Percentiles rank a stretch among this genome's conserved stretches.
Conservation (phyloP, 2,888 invertebrate genomes). For the Charanyca ferruginea region DNA sequence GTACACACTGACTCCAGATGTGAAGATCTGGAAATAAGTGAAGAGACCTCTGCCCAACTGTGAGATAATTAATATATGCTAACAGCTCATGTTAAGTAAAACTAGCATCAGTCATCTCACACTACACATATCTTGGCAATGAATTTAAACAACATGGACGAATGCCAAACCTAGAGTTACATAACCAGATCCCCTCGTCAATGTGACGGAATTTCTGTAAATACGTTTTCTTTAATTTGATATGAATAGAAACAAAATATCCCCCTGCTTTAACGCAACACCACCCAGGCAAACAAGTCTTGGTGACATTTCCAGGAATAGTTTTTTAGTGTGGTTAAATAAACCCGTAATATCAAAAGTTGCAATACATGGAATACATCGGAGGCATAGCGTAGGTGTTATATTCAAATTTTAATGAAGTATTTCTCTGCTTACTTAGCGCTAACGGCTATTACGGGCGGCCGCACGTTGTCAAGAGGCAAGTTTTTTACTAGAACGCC, state of each 20-base stretch:
- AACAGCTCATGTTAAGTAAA: slow-evolving; percentile 61
- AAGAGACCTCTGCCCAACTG: slow-evolving; percentile 1
- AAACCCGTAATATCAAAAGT: slow-evolving; percentile 11
- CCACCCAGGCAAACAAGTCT: slow-evolving; percentile 32
- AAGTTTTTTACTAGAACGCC: slow-evolving; percentile 91
- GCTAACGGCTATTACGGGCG: slow-evolving; percentile 91
- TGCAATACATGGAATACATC: slow-evolving; percentile 52
- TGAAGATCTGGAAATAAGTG: slow-evolving; percentile 14
- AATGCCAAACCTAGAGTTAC: slow-evolving; percentile 81
- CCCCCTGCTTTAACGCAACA: slow-evolving; percentile 69
- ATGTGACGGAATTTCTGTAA: slow-evolving; percentile 69
- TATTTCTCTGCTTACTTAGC: slow-evolving; percentile 89
- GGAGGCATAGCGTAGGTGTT: slow-evolving; percentile 54
- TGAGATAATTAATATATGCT: slow-evolving; percentile 10
- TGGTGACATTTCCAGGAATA: slow-evolving; percentile 19
- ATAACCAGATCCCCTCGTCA: slow-evolving; percentile 74
- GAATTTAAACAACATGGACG: slow-evolving; percentile 85
- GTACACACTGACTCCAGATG: slow-evolving; percentile 34
- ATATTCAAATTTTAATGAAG: slow-evolving; percentile 74
- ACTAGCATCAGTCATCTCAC: slow-evolving; percentile 76
- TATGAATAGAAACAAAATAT: slow-evolving; percentile 47
- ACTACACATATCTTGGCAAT: slow-evolving; percentile 85
- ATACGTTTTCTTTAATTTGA: slow-evolving; percentile 64
- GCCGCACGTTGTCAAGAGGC: slow-evolving; percentile 91
- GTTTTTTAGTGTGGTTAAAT: slow-evolving; percentile 30